phyloP scores from a whole-genome alignment of 2,888 invertebrate species.

The Neoitamus cyanurus region DNA sequence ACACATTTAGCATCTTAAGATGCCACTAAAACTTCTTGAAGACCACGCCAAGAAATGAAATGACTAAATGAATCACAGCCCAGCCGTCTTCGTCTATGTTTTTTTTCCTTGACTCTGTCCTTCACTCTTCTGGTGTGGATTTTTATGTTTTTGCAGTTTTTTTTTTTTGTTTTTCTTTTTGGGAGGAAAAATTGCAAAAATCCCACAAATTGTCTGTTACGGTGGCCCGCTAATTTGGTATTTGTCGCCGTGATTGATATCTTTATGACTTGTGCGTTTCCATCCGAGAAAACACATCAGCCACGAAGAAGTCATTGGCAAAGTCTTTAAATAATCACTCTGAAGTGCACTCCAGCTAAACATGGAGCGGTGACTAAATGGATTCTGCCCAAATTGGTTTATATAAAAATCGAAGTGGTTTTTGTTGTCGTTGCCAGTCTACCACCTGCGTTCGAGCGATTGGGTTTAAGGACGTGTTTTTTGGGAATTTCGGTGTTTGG shows the following conservation, averaged over 20 bases:
- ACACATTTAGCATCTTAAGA: background rate
- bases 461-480: background rate
- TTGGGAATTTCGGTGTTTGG: background rate
- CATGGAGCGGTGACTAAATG: constrained; percentile 30
- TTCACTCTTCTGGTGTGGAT: background rate
- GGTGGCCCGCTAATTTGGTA: background rate
- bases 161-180: background rate
- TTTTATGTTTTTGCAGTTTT: background rate
- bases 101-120: background rate
- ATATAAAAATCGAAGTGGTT: constrained; percentile 26
- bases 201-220: background rate
- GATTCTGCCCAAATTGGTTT: constrained; percentile 6
- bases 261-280: background rate
- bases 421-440: background rate
- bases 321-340: constrained; percentile 13
- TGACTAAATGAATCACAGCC: background rate
- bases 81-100: background rate
- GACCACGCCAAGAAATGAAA: background rate
- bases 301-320: constrained; percentile 5
- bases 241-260: constrained; percentile 18
- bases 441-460: constrained; percentile 10
- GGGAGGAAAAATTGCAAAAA: background rate
- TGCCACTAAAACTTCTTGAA: background rate
- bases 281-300: background rate
- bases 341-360: constrained; percentile 16